Evolutionary conservation across 2,797 vertebrate species (phyloP).

Genomic region (Lepilemur ruficaudatus): DNA sequence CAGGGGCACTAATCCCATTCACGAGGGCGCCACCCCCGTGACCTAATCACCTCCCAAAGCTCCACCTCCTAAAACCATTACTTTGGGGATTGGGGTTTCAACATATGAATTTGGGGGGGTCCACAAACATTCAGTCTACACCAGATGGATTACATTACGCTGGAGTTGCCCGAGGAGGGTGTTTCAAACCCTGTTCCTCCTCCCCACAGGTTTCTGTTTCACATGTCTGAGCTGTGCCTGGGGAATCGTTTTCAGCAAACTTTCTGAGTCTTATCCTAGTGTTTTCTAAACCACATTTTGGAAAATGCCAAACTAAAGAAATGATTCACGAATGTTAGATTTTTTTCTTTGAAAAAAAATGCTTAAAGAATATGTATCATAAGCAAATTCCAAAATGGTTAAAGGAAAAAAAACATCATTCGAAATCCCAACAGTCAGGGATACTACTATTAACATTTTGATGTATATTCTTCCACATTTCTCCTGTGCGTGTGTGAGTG

Average conservation of each 20-base stretch:
- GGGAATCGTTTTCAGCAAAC: background rate
- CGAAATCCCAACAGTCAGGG: background rate
- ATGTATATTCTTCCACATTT: background rate
- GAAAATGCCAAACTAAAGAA: background rate
- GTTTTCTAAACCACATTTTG: background rate
- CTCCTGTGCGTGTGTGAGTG: background rate
- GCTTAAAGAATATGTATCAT: background rate
- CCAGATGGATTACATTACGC: background rate
- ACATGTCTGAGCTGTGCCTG: background rate
- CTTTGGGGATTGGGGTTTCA: background rate
- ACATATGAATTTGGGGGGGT: no score
- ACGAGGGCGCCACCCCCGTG: no score
- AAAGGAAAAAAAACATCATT: background rate
- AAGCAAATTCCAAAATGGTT: slow-evolving; percentile 22
- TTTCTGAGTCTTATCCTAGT: background rate
- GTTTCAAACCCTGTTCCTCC: background rate
- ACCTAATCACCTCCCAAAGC: background rate
- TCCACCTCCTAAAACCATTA: background rate
- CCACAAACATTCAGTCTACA: background rate
- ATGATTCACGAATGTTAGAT: background rate
- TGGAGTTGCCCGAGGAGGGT: no score
- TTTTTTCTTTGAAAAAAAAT: background rate
- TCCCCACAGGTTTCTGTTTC: background rate
- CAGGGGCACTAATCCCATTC: background rate
- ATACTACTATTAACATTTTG: background rate